phyloP scores from a whole-genome alignment of 2,797 vertebrate genomes.

The Otus scops region DNA sequence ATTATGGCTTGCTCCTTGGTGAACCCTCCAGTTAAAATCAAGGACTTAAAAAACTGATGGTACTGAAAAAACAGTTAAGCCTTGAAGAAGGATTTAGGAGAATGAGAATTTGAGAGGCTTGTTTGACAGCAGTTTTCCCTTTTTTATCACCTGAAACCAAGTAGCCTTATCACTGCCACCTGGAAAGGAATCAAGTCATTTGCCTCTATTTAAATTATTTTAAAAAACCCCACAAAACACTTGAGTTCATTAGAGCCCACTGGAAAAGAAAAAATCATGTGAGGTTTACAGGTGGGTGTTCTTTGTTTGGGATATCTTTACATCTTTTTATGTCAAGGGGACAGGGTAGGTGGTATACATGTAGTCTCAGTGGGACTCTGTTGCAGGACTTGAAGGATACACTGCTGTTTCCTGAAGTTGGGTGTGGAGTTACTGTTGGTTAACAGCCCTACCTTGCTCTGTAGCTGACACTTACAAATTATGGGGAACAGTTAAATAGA shows the following conservation, averaged over 20 bases:
- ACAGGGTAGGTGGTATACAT: rapidly evolving
- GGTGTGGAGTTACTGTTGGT: background rate
- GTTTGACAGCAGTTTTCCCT: background rate
- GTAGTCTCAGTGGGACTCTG: background rate
- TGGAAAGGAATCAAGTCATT: background rate
- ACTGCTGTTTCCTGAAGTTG: background rate
- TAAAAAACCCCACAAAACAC: background rate
- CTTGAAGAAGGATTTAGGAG: background rate
- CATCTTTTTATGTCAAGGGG: background rate
- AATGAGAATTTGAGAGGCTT: background rate
- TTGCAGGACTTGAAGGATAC: background rate
- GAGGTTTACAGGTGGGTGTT: background rate
- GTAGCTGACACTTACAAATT: background rate
- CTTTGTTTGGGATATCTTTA: background rate
- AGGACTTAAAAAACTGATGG: background rate
- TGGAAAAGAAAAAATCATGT: background rate
- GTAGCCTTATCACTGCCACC: background rate
- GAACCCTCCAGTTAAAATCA: background rate
- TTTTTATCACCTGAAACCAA: background rate
- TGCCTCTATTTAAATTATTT: background rate
- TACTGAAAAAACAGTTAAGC: background rate
- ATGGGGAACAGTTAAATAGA: rapidly evolving
- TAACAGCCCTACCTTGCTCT: background rate
- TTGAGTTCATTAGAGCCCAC: background rate
- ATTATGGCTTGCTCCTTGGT: background rate